Base-by-base conservation (phyloP, 2,888 invertebrate genomes). In the Hyposoter dolosus region DNA sequence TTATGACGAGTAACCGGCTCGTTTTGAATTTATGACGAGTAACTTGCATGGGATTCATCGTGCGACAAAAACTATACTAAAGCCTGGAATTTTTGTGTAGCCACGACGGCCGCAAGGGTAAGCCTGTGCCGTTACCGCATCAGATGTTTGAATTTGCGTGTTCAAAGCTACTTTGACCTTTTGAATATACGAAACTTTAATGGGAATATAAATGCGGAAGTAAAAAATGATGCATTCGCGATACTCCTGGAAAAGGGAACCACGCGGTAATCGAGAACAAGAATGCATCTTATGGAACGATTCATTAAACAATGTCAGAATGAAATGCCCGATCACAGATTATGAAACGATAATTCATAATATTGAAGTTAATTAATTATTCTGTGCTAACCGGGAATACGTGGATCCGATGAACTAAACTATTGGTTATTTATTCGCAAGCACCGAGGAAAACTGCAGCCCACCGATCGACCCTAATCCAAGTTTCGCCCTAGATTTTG, bases 1-100 rank as follows among this genome's bases (percentile, higher is more conserved):
- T 66, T 66, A 66, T n/a, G 65, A 69, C 15, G 72, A 72, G 72
- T 35, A 4, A 53, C 72, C n/a, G n/a, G n/a, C n/a, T 28, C 60
- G n/a, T 66, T 40, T 35, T n/a, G n/a, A 15, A 35, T 66, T 66
- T 66, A 66, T n/a, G 65, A 69, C 15, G 72, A 72, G 72, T 35
- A 4, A 53, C 72, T 40, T 17, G n/a, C 35, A 12, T 53, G 47
- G 19, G 53, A 35, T 53, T 53, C 19, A 72, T 72, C 19, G 17
- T 23, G 12, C 56, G 12, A 23, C 12, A 56, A 23, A 56, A 23
- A 23, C 23, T 12, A 23, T 12, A 56, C 23, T 56, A 9, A 9
- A 12, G 12, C 23, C 56, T 23, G 15, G 28, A 60, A 60, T 60
- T 15, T 40, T 28, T n/a, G 65, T n/a, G 40, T 3, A 28, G 12